Evolutionary conservation across 30 jellyfish, hydroid and myxozoan genomes (phyloP).

Genomic region (Pelagia noctiluca): DNA sequence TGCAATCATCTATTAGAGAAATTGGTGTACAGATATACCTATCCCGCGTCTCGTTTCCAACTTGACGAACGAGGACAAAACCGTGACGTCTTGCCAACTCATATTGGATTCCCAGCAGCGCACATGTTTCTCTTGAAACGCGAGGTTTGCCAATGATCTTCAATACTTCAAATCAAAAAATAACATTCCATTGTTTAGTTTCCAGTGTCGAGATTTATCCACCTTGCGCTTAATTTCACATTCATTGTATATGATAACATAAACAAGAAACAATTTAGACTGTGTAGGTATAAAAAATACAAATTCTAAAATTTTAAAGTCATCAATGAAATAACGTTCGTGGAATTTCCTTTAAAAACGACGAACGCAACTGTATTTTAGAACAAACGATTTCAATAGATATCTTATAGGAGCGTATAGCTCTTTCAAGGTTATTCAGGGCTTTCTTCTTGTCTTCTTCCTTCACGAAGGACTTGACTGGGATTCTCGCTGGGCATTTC

Average conservation of each 20-base stretch:
- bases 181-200: conserved; percentile 11
- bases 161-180: neutral
- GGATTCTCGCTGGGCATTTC: conserved; percentile 34
- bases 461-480: conserved; percentile 31
- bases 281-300: conserved; percentile 6
- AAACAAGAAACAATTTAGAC: conserved; percentile 14
- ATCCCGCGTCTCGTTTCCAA: conserved; percentile 29
- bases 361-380: conserved; percentile 6
- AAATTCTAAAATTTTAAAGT: neutral
- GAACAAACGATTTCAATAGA: conserved; percentile 13
- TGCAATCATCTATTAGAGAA: no score
- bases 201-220: conserved; percentile 26
- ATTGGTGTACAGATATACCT: conserved; percentile 7
- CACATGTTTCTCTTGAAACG: conserved; percentile 1
- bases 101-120: conserved; percentile 29
- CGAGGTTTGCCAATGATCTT: neutral
- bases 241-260: conserved; percentile 8
- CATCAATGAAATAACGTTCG: conserved; percentile 12
- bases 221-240: conserved; percentile 24
- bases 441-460: conserved; percentile 32
- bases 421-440: conserved; percentile 19
- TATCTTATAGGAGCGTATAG: neutral
- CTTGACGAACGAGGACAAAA: conserved; percentile 7
- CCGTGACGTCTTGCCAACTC: conserved; percentile 33
- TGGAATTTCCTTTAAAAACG: conserved; percentile 1